A percentile compares a stretch with the other conserved stretches of the same genome.
Evolutionary conservation across 2,113 vertebrate genomes (phyloP).

Genomic region (Bettongia penicillata): DNA sequence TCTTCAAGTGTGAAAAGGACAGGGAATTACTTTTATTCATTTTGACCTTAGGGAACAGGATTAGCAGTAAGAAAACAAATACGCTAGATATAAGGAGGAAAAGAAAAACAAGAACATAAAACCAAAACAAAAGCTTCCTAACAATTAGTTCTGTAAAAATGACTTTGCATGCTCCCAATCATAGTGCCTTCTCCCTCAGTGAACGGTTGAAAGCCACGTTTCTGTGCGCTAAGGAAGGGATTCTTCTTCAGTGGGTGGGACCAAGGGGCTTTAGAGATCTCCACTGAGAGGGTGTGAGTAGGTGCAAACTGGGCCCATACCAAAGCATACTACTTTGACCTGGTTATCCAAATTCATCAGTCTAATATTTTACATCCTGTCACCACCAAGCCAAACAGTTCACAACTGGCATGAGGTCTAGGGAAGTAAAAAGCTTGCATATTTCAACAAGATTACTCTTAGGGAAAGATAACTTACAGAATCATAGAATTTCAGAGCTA

Average conservation of each 20-base stretch:
- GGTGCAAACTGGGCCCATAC: neutral
- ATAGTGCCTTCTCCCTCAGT: neutral
- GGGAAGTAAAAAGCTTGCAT: neutral
- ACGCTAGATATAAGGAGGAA: neutral
- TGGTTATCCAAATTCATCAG: neutral
- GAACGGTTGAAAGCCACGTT: neutral
- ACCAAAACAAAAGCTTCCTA: neutral
- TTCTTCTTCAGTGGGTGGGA: no score
- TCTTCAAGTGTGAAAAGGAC: neutral
- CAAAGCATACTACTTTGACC: no score
- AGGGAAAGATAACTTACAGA: neutral
- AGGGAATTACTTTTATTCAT: neutral
- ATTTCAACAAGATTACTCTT: neutral
- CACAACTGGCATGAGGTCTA: neutral
- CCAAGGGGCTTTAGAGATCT: neutral
- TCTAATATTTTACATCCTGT: neutral
- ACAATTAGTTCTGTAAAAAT: neutral
- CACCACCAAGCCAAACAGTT: no score
- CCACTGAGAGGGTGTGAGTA: neutral
- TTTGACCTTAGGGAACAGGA: neutral
- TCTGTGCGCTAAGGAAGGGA: neutral
- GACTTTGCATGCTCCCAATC: neutral
- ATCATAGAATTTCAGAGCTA: neutral
- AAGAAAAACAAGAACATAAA: neutral
- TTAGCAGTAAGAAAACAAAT: neutral